These are phyloP conservation scores for Brachymystax lenok DNA, from an alignment of 2,797 vertebrate species.

Conservation along the genomic window DNA sequence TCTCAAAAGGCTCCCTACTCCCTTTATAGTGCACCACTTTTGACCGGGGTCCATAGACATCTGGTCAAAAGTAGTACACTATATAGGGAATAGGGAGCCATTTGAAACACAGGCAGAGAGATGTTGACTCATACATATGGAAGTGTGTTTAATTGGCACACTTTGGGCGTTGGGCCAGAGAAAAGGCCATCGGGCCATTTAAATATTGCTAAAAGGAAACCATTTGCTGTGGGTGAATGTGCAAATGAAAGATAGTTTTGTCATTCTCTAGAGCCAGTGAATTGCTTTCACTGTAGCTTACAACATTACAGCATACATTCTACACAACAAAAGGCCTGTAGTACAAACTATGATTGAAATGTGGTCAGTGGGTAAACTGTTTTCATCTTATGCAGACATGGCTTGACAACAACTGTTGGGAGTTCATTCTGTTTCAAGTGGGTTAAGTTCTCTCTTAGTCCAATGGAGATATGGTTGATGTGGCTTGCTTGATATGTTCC, in stretches of 20 bases:
- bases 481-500: too few relatives aligned
- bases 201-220: conserved; percentile 28
- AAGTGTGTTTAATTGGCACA: conserved; percentile 33
- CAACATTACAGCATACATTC: neutral
- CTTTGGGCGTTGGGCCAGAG: conserved; percentile 1
- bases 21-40: neutral
- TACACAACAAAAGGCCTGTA: neutral
- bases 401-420: neutral
- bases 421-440: neutral
- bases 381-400: neutral
- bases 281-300: neutral
- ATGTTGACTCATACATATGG: too few relatives aligned
- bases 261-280: neutral
- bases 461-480: neutral
- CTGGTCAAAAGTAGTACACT: neutral
- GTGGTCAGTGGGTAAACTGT: neutral
- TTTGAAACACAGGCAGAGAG: neutral
- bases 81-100: neutral
- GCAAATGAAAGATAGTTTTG: conserved; percentile 9
- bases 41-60: neutral
- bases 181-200: conserved; percentile 27
- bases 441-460: neutral
- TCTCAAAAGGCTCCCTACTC: neutral
- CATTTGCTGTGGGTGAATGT: conserved; percentile 8
- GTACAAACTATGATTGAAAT: neutral